Evolutionary conservation across 1,140 invertebrate species (phyloP), one percentile per base, ranked within the genome.

Genomic region (Apocrypta bakeri): DNA sequence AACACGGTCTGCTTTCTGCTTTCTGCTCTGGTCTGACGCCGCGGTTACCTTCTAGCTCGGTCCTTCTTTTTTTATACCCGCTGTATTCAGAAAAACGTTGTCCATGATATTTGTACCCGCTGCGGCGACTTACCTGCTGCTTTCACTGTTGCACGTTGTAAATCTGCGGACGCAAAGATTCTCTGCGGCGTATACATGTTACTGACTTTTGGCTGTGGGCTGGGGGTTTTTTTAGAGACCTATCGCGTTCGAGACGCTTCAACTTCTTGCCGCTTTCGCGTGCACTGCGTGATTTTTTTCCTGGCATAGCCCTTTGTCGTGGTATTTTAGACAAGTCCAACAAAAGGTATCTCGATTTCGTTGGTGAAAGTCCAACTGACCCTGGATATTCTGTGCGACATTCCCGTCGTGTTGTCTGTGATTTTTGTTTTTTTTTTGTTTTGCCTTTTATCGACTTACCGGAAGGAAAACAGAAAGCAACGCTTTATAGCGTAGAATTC

Each of bases 61-160:
- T 33, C 11, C 21, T 71, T 75, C 76, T 83, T 75, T 77, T 83
- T 74, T 42, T 72, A 21, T n/a, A 27, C 40, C 1, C 78, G 6
- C 0, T 2, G 14, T 37, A 37, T 64, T 68, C 56, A 2, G 68
- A 79, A 82, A 81, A 78, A 42, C 61, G n/a, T 21, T 40, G 25
- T 61, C 40, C 56, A 77, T 78, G 78, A 84, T 81, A 81, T 84
- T 84, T 81, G 48, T 56, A 68, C 56, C 75, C 74, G 73, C 61
- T 73, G 68, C 24, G 61, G 25, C 40, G 11, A 21, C 27, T 12
- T 48, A 79, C 76, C 82, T 79, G 76, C 63, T 68, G 64, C 1
- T 25, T 7, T 56, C 31, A 11, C 8, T 0, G 29, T 73, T 37
- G 56, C 42, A 11, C 25, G 37, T 14, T 68, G 74, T 72, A 77